phyloP scores from a whole-genome alignment of 2,888 invertebrate species.

The Sympetrum striolatum region DNA sequence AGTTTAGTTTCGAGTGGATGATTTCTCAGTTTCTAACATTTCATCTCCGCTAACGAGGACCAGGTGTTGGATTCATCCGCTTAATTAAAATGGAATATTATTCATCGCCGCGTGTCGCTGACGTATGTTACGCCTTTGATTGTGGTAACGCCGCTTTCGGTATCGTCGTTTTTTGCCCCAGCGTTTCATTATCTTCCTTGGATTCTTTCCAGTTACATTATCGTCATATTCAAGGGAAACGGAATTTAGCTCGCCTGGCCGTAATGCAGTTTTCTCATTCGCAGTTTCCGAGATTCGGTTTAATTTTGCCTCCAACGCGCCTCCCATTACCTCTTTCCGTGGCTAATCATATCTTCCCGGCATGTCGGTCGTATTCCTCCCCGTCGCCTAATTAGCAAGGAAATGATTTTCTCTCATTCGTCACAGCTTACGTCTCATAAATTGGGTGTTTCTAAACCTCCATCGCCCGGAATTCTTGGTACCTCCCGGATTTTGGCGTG shows the following conservation, averaged over 20 bases:
- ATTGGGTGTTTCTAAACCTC: too few species aligned
- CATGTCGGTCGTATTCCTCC: neutral
- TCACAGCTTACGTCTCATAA: neutral
- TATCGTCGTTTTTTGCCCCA: neutral
- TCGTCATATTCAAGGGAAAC: neutral
- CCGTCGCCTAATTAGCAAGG: neutral
- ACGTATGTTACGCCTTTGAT: neutral
- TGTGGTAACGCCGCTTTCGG: neutral
- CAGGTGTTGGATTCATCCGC: too few species aligned
- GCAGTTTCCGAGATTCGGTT: neutral
- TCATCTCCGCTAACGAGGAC: too few species aligned
- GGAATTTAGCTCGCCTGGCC: neutral
- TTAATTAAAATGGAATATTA: too few species aligned
- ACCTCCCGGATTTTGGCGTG: too few species aligned
- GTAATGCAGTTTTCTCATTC: neutral
- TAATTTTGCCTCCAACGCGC: neutral
- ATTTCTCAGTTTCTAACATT: too few species aligned
- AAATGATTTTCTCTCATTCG: neutral
- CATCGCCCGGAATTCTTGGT: too few species aligned
- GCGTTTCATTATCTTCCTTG: neutral
- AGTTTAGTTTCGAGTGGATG: too few species aligned
- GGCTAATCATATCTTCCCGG: neutral
- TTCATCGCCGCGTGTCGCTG: neutral
- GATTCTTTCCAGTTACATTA: neutral
- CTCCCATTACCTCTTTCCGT: neutral